A percentile compares a stretch with the other conserved stretches of the same genome.
These are phyloP conservation scores for Antitype chi DNA, from an alignment of 2,888 invertebrate genomes.

Conservation along the genomic window DNA sequence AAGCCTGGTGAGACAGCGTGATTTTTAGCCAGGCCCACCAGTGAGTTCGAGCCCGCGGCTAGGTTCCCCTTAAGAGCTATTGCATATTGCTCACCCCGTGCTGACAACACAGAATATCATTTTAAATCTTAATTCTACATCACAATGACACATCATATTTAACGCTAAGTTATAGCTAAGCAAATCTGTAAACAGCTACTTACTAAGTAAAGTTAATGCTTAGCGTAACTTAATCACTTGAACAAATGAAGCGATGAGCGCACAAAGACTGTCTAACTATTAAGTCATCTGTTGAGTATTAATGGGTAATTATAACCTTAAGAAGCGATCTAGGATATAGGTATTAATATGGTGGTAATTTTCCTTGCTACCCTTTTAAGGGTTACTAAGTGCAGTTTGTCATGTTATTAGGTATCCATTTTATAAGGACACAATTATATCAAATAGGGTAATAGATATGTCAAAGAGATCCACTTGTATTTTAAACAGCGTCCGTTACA, in stretches of 20 bases:
- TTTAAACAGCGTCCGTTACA: not conserved
- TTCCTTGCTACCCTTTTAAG: constrained; percentile 15
- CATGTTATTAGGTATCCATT: not conserved
- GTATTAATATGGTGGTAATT: not conserved
- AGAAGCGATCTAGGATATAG: not conserved
- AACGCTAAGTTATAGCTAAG: not conserved
- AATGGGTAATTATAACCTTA: constrained; percentile 19
- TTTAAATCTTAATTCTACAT: not conserved
- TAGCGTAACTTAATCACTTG: constrained; percentile 32
- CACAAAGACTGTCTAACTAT: constrained; percentile 48
- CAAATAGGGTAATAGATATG: not conserved
- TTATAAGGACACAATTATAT: not conserved
- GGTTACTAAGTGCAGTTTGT: constrained; percentile 8
- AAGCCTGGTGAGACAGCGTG: no score
- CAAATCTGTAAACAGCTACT: not conserved
- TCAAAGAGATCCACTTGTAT: not conserved
- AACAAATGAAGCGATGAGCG: constrained; percentile 50
- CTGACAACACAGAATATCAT: not conserved
- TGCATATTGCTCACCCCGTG: not conserved
- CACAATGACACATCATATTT: not conserved
- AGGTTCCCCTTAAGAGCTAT: no score
- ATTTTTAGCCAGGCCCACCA: no score
- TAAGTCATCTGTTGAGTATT: constrained; percentile 40
- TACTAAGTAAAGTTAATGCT: constrained; percentile 8
- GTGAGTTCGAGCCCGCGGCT: no score